These are phyloP conservation scores for Chelon labrosus DNA, from an alignment of 2,797 vertebrate genomes.

Conservation along the genomic window DNA sequence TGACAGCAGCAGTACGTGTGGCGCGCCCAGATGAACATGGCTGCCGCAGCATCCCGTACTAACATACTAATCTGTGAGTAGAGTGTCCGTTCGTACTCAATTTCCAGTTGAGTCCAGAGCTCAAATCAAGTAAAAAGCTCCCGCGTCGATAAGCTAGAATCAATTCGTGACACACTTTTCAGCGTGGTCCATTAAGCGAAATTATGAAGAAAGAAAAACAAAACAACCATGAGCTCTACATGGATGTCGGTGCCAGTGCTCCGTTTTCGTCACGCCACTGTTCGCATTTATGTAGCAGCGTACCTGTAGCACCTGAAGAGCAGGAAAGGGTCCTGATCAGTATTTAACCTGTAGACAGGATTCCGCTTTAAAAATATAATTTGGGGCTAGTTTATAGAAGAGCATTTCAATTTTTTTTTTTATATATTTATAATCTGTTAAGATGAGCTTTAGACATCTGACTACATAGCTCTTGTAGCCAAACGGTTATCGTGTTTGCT, in stretches of 20 bases:
- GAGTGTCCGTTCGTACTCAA: constrained; percentile 33
- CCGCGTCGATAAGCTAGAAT: constrained; percentile 5
- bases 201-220: constrained; percentile 1
- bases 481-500: constrained; percentile 19
- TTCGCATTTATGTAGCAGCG: constrained; percentile 56
- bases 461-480: constrained; percentile 27
- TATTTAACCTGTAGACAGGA: constrained; percentile 9
- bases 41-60: constrained; percentile 58
- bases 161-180: not conserved
- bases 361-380: not conserved
- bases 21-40: constrained; percentile 41
- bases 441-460: constrained; percentile 6
- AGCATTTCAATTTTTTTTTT: constrained; percentile 23
- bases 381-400: constrained; percentile 4
- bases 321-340: constrained; percentile 36
- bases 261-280: constrained; percentile 21
- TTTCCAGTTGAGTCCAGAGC: constrained; percentile 3
- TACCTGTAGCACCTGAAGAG: constrained; percentile 56
- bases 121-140: constrained; percentile 4
- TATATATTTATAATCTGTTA: not conserved
- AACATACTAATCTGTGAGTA: constrained; percentile 62
- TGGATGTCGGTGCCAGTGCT: constrained; percentile 10
- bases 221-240: not conserved
- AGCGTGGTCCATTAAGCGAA: constrained; percentile 1
- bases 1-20: constrained; percentile 49